A percentile compares a stretch with the other conserved stretches of the same genome.
These are phyloP conservation scores for Tipula lateralis DNA, from an alignment of 2,888 invertebrate species.

Conservation along the genomic window DNA sequence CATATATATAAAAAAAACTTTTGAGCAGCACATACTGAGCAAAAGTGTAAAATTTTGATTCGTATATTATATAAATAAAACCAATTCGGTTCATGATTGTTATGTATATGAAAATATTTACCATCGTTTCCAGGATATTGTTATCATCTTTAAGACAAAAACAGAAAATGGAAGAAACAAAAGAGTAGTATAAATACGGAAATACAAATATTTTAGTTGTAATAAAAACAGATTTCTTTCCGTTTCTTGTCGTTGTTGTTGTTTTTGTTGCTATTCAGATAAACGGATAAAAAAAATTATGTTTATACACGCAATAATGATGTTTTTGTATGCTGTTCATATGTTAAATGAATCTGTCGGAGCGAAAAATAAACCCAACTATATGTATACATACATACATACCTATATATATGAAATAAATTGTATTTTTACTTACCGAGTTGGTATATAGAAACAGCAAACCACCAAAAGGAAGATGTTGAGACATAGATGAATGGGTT, in stretches of 20 bases:
- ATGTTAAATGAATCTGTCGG: not conserved
- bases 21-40: not conserved
- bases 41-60: not conserved
- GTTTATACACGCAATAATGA: not conserved
- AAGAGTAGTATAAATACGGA: not conserved
- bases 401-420: not conserved
- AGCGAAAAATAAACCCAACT: not conserved
- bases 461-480: not conserved
- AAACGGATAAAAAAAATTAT: not conserved
- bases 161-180: not conserved
- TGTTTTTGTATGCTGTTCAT: not conserved
- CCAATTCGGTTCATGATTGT: not conserved
- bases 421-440: not conserved
- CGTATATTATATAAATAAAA: too few relatives aligned
- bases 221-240: not conserved
- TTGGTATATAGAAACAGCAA: not conserved
- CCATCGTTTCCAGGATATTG: not conserved
- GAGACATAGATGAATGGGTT: constrained; percentile 13
- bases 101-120: not conserved
- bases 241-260: too few relatives aligned
- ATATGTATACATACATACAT: not conserved
- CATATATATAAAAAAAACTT: not conserved
- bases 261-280: not conserved
- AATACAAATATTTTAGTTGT: not conserved
- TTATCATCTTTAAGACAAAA: constrained; percentile 11